Base-by-base conservation (phyloP, 1,140 invertebrate genomes). In the Magallana gigas region DNA sequence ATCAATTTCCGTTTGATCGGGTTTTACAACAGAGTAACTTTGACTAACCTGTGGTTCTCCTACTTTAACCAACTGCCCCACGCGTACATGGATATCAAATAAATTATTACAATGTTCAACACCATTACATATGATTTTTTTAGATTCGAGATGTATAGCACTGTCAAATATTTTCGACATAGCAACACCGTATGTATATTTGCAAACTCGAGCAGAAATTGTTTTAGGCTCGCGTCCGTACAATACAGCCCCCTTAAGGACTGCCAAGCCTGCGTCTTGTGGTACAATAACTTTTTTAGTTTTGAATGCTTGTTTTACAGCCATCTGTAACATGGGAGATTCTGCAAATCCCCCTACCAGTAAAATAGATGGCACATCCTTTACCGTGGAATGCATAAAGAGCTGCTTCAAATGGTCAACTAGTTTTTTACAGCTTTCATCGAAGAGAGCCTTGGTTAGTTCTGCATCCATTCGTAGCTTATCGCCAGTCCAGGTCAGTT, bases 271-370 rank as follows among this genome's bases (percentile, higher is more conserved):
- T 11, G 82, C 87, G 5, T 48, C 36, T 48, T 48, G 36, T 48
- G 36, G 36, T 48, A 48, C 36, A 48, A 48, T 48, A 48, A 88
- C 59, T 0, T 88, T 83, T 62, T 76, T 60, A 6, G 81, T 18
- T 56, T 68, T 58, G 81, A 83, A 87, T 18, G 80, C 81, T 8
- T 62, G 8, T 83, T 83, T 82, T 4, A 87, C 29, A 56, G 80
- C 59, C 1, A 68, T 16, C 23, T 57, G 80, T 18, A 87, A 23
- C 8, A 87, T 68, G 9, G 57, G 56, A 12, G 59, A 87, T 18
- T 87, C 80, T 7, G 85, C 81, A 83, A 82, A 83, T 16, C 85
- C 85, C 57, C 85, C 85, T 14, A 87, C 81, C 85, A 87, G 81
- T 18, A 87, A 58, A 23, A 87, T 68, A 68, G 81, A 59, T 11